Percentiles rank a stretch among this genome's conserved stretches.
These are phyloP conservation scores for Caradrina clavipalpis DNA, from an alignment of 2,888 invertebrate genomes.

Conservation along the genomic window DNA sequence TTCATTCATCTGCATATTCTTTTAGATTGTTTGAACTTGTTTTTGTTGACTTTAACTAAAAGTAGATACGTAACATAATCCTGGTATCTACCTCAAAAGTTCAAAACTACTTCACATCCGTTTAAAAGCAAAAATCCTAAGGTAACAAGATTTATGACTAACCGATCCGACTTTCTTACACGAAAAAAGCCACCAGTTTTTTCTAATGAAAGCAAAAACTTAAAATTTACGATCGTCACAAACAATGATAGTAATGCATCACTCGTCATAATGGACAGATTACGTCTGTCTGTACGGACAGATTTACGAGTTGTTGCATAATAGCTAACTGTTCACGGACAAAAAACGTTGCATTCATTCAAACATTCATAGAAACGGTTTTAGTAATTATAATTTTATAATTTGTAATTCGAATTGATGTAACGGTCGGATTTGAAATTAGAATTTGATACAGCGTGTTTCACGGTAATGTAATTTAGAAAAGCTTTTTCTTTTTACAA, in stretches of 20 bases:
- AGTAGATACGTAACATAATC: conserved; percentile 10
- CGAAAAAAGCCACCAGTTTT: conserved; percentile 53
- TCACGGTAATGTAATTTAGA: not conserved
- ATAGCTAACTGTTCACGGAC: conserved; percentile 70
- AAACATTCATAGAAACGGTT: conserved; percentile 50
- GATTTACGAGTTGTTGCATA: conserved; percentile 86
- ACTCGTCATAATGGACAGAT: conserved; percentile 89
- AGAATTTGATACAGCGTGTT: conserved; percentile 43
- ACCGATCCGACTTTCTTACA: conserved; percentile 58
- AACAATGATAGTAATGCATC: conserved; percentile 88
- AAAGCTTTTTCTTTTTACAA: not conserved
- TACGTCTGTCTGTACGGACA: conserved; percentile 81
- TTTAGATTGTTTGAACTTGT: too few relatives aligned
- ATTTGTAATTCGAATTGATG: conserved; percentile 56
- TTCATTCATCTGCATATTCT: not conserved
- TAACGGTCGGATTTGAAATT: conserved; percentile 52
- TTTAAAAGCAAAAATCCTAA: conserved; percentile 32
- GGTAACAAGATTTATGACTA: conserved; percentile 57
- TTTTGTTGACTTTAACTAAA: not conserved
- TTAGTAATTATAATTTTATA: conserved; percentile 55
- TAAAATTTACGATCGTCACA: conserved; percentile 80
- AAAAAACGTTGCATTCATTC: conserved; percentile 63
- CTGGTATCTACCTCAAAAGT: not conserved
- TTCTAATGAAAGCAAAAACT: conserved; percentile 66
- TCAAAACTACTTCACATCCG: conserved; percentile 13